Evolutionary conservation across 2,113 vertebrate species (phyloP).

Genomic region (Sakesphorus luctuosus): DNA sequence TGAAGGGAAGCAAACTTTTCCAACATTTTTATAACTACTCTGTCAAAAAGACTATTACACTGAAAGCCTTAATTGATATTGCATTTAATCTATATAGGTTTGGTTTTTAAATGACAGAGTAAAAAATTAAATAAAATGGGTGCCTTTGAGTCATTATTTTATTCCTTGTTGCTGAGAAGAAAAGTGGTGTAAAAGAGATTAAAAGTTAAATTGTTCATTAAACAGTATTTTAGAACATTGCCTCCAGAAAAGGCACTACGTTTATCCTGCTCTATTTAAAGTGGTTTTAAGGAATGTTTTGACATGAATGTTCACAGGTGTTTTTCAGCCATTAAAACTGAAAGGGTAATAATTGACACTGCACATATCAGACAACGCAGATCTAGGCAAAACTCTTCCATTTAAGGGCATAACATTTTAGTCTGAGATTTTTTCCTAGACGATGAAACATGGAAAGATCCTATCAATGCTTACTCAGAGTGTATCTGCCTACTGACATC

Average conservation of each 20-base stretch:
- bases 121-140: neutral
- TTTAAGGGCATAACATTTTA: neutral
- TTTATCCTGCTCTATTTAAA: neutral
- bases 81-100: neutral
- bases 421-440: neutral
- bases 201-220: neutral
- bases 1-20: neutral
- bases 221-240: neutral
- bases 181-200: neutral
- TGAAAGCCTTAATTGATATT: neutral
- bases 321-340: neutral
- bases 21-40: neutral
- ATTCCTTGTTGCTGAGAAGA: neutral
- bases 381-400: neutral
- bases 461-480: neutral
- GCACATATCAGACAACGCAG: neutral
- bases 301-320: neutral
- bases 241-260: neutral
- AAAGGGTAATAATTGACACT: neutral
- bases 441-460: neutral
- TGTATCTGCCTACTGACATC: neutral
- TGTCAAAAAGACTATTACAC: neutral
- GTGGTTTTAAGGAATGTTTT: neutral
- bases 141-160: neutral
- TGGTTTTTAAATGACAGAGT: neutral